Base-by-base conservation (phyloP, 2,113 vertebrate species). In the Mus spicilegus region DNA sequence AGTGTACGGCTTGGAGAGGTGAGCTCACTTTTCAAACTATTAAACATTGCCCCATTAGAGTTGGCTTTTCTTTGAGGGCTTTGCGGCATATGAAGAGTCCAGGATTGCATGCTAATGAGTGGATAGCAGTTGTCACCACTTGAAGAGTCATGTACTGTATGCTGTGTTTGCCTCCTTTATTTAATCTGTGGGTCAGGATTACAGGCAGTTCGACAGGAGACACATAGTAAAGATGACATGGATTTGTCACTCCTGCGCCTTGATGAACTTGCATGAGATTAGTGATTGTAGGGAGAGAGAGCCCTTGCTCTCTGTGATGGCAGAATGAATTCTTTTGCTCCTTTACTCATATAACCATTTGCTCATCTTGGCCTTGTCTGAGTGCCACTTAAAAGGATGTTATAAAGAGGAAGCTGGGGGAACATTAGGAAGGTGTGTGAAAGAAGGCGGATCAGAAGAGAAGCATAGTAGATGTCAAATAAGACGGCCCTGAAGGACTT, bases 11-110 rank as follows among this genome's bases (percentile, higher is more conserved):
- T 70, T 70, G 24, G 28, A 76, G 65, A 17, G 33, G 26, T 56
- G 58, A 90, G 51, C 78, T 94, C 72, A 81, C 46, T 95, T 91
- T 87, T 89, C 81, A 82, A 69, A 77, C 80, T 81, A n/a, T n/a
- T n/a, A 49, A 82, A 54, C 39, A 63, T 46, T 33, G 36, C n/a
- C 5, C 49, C n/a, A n/a, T 16, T 3, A 61, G 65, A 73, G 28
- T 14, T 77, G 76, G 7, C 12, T 81, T 90, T 92, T 80, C 14
- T 70, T 51, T 39, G 81, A 87, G 82, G 49, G 24, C 30, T 84
- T 90, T 65, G 13, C 46, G 65, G 70, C 11, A 54, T 11, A 54
- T 54, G 54, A 54, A 54, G 54, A 54, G 54, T 54, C 54, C 11
- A 13, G 54, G 2, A 54, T 30, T 28, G 12, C 26, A 65, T 65